Conservation (phyloP, 2,888 invertebrate species). For the Dynastes grantii region DNA sequence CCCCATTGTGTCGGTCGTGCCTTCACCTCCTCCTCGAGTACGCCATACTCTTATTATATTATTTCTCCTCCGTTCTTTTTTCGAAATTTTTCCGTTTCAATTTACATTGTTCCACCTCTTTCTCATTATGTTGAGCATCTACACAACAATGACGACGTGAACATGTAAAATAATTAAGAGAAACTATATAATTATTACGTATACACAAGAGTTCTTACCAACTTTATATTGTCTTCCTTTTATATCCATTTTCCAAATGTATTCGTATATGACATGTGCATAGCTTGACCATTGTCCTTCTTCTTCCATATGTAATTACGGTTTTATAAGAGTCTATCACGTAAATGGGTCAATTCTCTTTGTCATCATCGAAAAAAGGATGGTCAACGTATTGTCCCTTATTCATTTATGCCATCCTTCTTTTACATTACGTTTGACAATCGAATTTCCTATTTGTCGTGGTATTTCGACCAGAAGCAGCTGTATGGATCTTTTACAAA, state of each 20-base stretch:
- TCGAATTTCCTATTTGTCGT: constrained; percentile 9
- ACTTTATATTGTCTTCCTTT: no score
- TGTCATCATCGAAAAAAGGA: neutral
- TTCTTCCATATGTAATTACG: constrained; percentile 14
- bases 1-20: constrained; percentile 20
- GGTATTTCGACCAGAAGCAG: constrained; percentile 22
- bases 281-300: constrained; percentile 11
- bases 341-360: constrained; percentile 17
- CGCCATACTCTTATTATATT: constrained; percentile 20
- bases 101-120: constrained; percentile 17
- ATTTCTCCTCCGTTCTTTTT: neutral
- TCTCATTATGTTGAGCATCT: constrained; percentile 21
- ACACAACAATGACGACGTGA: constrained; percentile 4
- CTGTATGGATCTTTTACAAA: neutral
- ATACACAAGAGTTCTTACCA: neutral
- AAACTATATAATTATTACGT: constrained; percentile 37
- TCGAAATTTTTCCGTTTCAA: neutral
- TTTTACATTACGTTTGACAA: neutral
- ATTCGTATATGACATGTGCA: constrained; percentile 29
- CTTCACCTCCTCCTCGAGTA: constrained; percentile 12
- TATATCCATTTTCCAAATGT: neutral
- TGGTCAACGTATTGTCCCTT: neutral
- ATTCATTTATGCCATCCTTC: neutral
- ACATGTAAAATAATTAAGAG: constrained; percentile 39
- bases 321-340: constrained; percentile 4